Base-by-base conservation (phyloP, 1,140 invertebrate species). In the Plutomurus gul region DNA sequence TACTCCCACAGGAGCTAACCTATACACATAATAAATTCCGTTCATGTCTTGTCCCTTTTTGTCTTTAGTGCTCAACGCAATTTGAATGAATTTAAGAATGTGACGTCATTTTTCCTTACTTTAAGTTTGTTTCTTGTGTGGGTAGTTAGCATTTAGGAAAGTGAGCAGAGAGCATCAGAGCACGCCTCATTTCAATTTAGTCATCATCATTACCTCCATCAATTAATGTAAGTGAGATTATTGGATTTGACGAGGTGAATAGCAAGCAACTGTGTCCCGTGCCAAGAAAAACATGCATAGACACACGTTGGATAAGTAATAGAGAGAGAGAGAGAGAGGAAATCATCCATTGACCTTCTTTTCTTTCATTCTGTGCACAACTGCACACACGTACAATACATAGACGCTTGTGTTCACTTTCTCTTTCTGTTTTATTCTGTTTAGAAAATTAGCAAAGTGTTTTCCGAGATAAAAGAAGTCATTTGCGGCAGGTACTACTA, bases 211-310 rank as follows among this genome's bases (percentile, higher is more conserved):
- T 47, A 16, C 20, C 3, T 47, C 5, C 13, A 22, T 16, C 46
- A 18, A n/a, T 18, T 49, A 65, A 18, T n/a, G 25, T 65, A 18
- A 27, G 22, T 56, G 56, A 33, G 27, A 30, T 36, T 25, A 65
- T 65, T 65, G 56, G 56, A 65, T 65, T 65, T 65, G 56, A 65
- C 36, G 56, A 65, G 56, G n/a, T 30, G 56, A 25, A 65, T 65
- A 65, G 56, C 56, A 65, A 65, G 39, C 39, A 13, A 13, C n/a
- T 13, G 27, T 27, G 30, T 65, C 56, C 27, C 25, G 11, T 65
- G 30, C 56, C 56, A 65, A 65, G 30, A 65, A n/a, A 33, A 65
- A 65, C 56, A 33, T 8, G 27, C 56, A 65, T 51, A 51, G 25
- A 22, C 6, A 47, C 43, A 47, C 47, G 25, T n/a, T 13, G 2